A percentile compares a stretch with the other conserved stretches of the same genome.
These are phyloP conservation scores for Deilephila porcellus DNA, from an alignment of 2,888 invertebrate species.

Conservation along the genomic window DNA sequence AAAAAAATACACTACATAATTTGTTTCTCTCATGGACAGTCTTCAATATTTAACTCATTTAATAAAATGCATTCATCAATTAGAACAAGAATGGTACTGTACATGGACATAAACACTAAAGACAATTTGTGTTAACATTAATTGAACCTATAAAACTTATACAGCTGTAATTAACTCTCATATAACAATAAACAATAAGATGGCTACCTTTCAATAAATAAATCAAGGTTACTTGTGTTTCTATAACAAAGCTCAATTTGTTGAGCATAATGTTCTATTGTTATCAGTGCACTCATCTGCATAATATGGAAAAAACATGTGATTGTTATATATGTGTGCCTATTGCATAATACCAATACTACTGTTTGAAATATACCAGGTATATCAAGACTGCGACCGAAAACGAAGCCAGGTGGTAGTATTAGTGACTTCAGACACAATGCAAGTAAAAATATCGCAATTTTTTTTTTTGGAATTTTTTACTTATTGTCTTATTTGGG, in stretches of 20 bases:
- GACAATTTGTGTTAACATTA: neutral
- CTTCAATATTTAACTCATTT: too few species aligned
- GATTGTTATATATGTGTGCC: too few species aligned
- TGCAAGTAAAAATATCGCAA: too few species aligned
- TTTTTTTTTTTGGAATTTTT: too few species aligned
- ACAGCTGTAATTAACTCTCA: constrained; percentile 3
- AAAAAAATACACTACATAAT: too few species aligned
- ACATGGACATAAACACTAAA: neutral
- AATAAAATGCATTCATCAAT: neutral
- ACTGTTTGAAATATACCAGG: too few species aligned
- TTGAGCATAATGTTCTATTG: neutral
- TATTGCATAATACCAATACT: too few species aligned
- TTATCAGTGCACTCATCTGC: neutral
- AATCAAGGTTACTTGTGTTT: neutral
- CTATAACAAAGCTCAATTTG: neutral
- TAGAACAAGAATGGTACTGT: neutral
- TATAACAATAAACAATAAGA: constrained; percentile 1
- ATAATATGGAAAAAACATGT: neutral
- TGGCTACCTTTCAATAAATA: neutral
- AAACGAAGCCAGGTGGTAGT: too few species aligned
- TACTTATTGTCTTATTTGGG: too few species aligned
- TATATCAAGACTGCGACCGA: too few species aligned
- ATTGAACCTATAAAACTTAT: neutral
- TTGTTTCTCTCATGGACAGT: too few species aligned
- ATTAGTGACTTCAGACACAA: too few species aligned